Conservation (phyloP, 2,888 invertebrate species). For the Heliconius sara region DNA sequence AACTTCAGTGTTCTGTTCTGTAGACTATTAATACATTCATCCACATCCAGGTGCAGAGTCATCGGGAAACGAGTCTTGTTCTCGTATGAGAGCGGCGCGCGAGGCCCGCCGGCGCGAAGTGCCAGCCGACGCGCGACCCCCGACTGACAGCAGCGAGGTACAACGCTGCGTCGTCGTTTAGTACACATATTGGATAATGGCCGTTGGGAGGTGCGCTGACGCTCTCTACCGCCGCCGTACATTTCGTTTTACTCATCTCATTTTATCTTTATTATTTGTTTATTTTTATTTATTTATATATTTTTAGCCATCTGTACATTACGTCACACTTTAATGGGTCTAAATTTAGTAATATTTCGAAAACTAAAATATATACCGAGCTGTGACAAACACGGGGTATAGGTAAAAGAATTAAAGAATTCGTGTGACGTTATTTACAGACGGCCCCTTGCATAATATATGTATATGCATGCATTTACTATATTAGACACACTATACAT, state of each 20-base stretch:
- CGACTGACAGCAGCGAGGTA: constrained; percentile 82
- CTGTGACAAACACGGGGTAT: too few relatives aligned
- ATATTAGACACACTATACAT: not conserved
- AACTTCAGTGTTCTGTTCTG: not conserved
- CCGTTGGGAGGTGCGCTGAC: constrained; percentile 57
- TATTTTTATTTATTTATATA: not conserved
- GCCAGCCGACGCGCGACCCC: constrained; percentile 70
- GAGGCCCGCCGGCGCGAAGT: constrained; percentile 78
- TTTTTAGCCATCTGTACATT: not conserved
- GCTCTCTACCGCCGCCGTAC: constrained; percentile 53
- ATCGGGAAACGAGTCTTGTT: constrained; percentile 77
- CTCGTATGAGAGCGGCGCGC: constrained; percentile 75
- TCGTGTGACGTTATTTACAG: not conserved
- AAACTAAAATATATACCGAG: not conserved
- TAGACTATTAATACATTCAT: not conserved
- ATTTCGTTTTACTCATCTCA: constrained; percentile 23
- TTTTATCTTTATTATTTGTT: not conserved
- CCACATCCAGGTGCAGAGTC: constrained; percentile 67
- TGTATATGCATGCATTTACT: not conserved
- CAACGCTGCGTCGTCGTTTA: constrained; percentile 73
- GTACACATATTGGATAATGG: constrained; percentile 38
- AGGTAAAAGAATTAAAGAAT: not conserved
- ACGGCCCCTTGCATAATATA: not conserved
- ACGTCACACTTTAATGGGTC: not conserved
- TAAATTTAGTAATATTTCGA: not conserved